Conservation (phyloP, 2,113 vertebrate genomes). For the Phaethon lepturus region DNA sequence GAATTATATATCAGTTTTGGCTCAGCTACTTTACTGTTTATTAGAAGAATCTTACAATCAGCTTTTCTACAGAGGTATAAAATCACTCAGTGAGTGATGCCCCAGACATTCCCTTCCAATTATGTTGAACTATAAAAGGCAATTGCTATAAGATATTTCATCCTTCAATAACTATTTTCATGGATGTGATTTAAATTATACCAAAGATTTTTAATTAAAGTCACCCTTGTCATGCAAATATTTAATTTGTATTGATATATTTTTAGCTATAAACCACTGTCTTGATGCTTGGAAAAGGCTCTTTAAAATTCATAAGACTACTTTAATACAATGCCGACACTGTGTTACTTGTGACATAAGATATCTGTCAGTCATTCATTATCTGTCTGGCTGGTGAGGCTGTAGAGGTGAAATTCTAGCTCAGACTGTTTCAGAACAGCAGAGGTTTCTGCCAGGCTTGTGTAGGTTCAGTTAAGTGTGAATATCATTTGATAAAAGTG, state of each 20-base stretch:
- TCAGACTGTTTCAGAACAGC: neutral
- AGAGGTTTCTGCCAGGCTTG: neutral
- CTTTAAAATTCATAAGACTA: conserved; percentile 23
- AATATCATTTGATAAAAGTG: neutral
- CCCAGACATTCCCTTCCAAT: neutral
- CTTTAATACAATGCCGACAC: neutral
- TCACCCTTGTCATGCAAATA: conserved; percentile 55
- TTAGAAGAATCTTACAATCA: neutral
- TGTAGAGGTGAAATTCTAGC: neutral
- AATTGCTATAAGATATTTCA: conserved; percentile 16
- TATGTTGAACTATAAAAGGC: neutral
- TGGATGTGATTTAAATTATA: conserved; percentile 34
- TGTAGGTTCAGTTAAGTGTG: neutral
- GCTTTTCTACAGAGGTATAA: neutral
- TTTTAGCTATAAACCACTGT: conserved; percentile 10
- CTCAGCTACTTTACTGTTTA: neutral
- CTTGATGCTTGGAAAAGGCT: neutral
- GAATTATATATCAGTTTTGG: neutral
- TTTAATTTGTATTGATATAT: conserved; percentile 53
- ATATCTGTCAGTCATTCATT: neutral
- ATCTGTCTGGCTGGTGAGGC: neutral
- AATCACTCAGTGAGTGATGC: neutral
- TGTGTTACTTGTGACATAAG: conserved; percentile 3
- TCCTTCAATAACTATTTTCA: conserved; percentile 46
- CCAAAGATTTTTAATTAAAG: conserved; percentile 62